Percentiles rank a stretch among this genome's conserved stretches.
phyloP scores from a whole-genome alignment of 1,140 invertebrate genomes.

The Psix sp. region DNA sequence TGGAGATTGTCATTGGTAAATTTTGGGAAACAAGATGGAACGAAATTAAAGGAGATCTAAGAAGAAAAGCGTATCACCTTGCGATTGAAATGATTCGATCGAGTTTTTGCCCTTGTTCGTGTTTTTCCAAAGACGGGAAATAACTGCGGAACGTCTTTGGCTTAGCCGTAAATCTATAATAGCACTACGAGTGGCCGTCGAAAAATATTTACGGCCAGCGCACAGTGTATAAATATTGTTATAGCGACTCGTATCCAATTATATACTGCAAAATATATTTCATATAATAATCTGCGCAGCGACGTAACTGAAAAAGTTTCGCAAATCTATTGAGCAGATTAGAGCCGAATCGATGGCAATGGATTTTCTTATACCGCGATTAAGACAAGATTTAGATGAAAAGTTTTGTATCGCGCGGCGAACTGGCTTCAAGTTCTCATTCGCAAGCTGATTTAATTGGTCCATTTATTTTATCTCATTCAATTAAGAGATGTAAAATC shows the following conservation, averaged over 20 bases:
- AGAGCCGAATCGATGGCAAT: slow-evolving; percentile 28
- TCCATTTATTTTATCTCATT: slow-evolving; percentile 24
- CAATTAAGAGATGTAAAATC: slow-evolving; percentile 20
- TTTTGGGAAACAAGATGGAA: no score
- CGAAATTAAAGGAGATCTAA: no score
- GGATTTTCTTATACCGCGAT: slow-evolving; percentile 30
- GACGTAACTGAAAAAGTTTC: slow-evolving; percentile 21
- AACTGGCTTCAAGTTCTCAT: slow-evolving; percentile 26
- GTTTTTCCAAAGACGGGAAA: no score
- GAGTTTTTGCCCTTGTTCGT: no score
- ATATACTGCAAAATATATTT: slow-evolving; percentile 7
- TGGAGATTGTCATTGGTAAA: no score
- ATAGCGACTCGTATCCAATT: slow-evolving; percentile 11
- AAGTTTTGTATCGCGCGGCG: slow-evolving; percentile 37
- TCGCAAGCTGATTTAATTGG: slow-evolving; percentile 33
- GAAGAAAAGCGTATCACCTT: no score
- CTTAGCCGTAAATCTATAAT: background rate
- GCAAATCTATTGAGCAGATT: slow-evolving; percentile 40
- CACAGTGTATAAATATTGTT: no score
- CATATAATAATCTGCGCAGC: slow-evolving; percentile 25
- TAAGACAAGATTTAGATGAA: slow-evolving; percentile 42
- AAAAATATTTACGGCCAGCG: no score
- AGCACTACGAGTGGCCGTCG: slow-evolving; percentile 4
- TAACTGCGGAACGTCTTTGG: no score
- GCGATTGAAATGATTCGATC: no score